A percentile compares a stretch with the other conserved stretches of the same genome.
Conservation (phyloP, 2,113 vertebrate genomes). For the Pyrgilauda ruficollis region DNA sequence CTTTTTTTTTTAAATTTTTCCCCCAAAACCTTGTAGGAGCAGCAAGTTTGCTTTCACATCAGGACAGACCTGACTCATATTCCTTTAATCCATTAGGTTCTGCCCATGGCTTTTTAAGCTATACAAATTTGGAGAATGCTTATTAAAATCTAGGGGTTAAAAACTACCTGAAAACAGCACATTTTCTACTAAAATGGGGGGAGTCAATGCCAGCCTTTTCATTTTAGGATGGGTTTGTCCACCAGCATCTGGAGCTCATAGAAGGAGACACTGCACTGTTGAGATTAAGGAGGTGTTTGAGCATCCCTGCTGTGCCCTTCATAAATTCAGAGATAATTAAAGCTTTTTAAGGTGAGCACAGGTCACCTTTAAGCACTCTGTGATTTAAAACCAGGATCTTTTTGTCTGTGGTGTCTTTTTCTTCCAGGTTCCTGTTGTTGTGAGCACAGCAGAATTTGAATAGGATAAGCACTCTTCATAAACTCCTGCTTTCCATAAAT, state of each 20-base stretch:
- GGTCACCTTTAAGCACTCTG: neutral
- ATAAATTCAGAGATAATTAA: conserved; percentile 33
- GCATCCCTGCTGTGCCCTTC: neutral
- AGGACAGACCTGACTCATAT: neutral
- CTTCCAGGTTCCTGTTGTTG: neutral
- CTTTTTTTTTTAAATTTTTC: neutral
- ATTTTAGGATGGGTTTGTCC: neutral
- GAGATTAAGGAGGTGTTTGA: neutral
- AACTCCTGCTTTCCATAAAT: conserved; percentile 52
- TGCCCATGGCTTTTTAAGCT: neutral
- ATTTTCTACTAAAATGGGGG: neutral
- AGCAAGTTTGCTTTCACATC: neutral
- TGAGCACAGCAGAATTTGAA: conserved; percentile 6
- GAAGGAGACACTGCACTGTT: neutral
- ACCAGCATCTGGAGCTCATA: neutral
- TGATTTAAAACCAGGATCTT: conserved; percentile 20
- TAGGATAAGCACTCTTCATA: neutral
- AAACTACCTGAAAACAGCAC: neutral
- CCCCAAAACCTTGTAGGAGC: neutral
- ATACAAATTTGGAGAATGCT: neutral
- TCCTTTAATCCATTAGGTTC: neutral
- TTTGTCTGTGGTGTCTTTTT: neutral
- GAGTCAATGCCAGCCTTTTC: neutral
- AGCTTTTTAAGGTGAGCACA: conserved; percentile 8
- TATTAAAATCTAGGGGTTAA: neutral